phyloP scores from a whole-genome alignment of 2,113 vertebrate genomes.

The Falco punctatus region DNA sequence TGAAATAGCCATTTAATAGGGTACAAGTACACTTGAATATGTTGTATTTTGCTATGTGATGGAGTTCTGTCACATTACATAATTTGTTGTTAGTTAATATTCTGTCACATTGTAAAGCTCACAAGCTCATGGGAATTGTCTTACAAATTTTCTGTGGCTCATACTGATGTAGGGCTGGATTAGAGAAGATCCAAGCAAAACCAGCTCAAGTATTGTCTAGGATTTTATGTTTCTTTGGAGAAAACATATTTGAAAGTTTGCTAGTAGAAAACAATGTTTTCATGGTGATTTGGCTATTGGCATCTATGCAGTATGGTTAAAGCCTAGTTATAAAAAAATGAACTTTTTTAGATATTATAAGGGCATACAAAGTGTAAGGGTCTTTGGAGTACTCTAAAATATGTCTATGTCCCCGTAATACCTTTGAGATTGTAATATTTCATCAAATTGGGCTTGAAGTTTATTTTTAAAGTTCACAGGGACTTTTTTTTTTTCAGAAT shows the following conservation, averaged over 20 bases:
- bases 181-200: background rate
- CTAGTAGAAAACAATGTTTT: background rate
- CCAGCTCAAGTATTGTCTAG: background rate
- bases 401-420: background rate
- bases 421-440: background rate
- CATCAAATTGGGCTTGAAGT: background rate
- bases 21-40: background rate
- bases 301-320: background rate
- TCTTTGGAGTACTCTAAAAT: background rate
- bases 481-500: background rate
- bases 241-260: background rate
- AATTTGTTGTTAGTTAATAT: background rate
- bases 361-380: rapidly evolving
- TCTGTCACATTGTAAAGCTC: background rate
- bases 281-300: background rate
- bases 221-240: background rate
- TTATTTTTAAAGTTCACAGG: background rate
- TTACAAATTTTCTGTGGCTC: background rate
- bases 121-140: background rate
- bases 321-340: background rate
- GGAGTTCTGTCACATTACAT: background rate
- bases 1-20: background rate
- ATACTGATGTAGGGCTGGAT: background rate
- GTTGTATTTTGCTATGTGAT: background rate
- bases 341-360: background rate